Evolutionary conservation across 2,888 invertebrate species (phyloP), one percentile per base, ranked within the genome.

Genomic region (Aromia moschata): DNA sequence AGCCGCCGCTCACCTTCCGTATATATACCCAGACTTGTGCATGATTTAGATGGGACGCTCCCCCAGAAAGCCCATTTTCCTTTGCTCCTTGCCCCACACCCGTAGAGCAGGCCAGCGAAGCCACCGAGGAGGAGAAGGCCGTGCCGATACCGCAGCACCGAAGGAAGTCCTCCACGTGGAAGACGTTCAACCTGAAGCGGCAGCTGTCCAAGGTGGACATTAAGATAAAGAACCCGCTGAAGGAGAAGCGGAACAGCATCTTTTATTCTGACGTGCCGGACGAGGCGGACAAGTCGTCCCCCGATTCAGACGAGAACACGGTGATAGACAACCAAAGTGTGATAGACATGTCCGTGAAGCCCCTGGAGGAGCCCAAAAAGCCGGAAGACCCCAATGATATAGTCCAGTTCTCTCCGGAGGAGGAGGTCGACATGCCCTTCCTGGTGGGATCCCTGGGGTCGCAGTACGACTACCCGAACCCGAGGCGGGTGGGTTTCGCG

Each of bases 131-230:
- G 55, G 75, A 76, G 15, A 69, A 65, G 56, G 70, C 75, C 17
- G 70, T 77, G 7, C 77, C 78, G 2, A 78, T 79, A 55, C 77
- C 62, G 80, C 83, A 79, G 33, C 62, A 44, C 16, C 56, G 70
- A 51, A 80, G 89, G 62, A 84, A 89, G 69, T 88, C 88, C 72
- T 80, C 81, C 16, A 89, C 89, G 25, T 85, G 87, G 66, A 91
- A 90, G 80, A 86, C 87, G 60, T 91, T 92, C 83, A 91, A 89
- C 79, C 83, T 93, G 60, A 93, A 93, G 80, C 87, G 92, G 70
- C 92, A 92, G 81, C 84, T 93, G 70, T 91, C 91, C 63, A 90
- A 86, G 81, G 92, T 92, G 68, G 91, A 91, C 77, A 83, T 89
- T 72, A 91, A 89, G 79, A 81, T 89, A 61, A 89, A 89, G 77